Evolutionary conservation across 2,797 vertebrate species (phyloP).

Genomic region (Coregonus suidteri): DNA sequence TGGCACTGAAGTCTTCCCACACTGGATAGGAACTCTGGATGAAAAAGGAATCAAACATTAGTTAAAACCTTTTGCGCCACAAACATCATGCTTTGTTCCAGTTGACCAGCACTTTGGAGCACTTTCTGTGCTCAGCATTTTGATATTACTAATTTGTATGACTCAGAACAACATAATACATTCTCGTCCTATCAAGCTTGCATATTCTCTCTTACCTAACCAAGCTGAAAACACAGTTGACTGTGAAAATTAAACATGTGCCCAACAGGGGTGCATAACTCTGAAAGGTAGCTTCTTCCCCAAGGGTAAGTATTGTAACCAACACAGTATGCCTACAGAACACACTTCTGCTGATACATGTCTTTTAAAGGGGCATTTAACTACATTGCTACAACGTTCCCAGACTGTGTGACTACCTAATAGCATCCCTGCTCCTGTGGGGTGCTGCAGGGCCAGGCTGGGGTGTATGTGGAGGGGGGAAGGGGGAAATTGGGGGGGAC

Average conservation of each 20-base stretch:
- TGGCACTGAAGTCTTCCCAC: conserved; percentile 84
- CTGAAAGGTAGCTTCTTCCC: conserved; percentile 5
- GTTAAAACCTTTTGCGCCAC: neutral
- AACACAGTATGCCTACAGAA: neutral
- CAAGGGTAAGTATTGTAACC: conserved; percentile 8
- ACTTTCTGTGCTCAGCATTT: too few species aligned
- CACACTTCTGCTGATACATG: conserved; percentile 26
- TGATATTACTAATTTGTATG: neutral
- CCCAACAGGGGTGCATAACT: conserved; percentile 10
- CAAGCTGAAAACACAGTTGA: neutral
- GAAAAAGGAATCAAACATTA: conserved; percentile 1
- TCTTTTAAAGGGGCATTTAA: conserved; percentile 28
- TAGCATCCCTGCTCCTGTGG: neutral
- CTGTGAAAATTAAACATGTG: conserved; percentile 9
- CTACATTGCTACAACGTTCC: neutral
- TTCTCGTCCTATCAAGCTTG: neutral
- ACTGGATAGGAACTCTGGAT: conserved; percentile 79
- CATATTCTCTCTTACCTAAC: neutral
- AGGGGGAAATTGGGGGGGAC: neutral
- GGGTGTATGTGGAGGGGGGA: neutral
- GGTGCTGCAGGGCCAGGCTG: neutral
- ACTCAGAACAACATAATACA: neutral
- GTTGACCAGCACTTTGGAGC: neutral
- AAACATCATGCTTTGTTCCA: neutral
- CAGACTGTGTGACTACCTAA: neutral